Evolutionary conservation across 1,140 invertebrate genomes (phyloP), one percentile per base, ranked within the genome.

Genomic region (Formica exsecta): DNA sequence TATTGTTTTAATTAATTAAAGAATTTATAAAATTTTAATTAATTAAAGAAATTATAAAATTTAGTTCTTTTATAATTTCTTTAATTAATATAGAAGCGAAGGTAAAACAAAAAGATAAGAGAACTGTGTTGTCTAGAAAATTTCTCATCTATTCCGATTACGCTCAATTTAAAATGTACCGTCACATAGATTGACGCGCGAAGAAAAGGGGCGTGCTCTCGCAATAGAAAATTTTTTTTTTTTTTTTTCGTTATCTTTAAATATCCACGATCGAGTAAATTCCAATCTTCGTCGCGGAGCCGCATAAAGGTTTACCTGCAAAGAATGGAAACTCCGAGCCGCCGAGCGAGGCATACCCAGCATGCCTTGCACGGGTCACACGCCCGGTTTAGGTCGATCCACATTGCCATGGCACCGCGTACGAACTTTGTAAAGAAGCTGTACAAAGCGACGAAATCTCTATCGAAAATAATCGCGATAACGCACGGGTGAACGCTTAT

Each of bases 281-380:
- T 44, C 22, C n/a, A 64, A 29, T 54, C 32, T 36, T 32, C 7
- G 6, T 9, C 38, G 22, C 3, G n/a, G 25, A 51, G n/a, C 25
- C 36, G 2, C 41, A 36, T 44, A 51, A 22, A 61, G 29, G 1
- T 81, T 89, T 90, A 90, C 89, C 89, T 90, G 89, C 89, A 90
- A 73, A 81, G 87, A 25, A 87, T 9, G 0, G 54, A n/a, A 13
- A 86, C 9, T 29, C 80, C 38, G 4, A 90, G 64, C 4, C 86
- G 83, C 36, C 71, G 32, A 6, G 76, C 38, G 32, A 90, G 32
- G 44, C 81, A 77, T 44, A 76, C 38, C 88, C 89, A 90, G 36
- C 89, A 90, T 41, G 75, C 62, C 51, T 81, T 85, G 88, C 89
- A 90, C 22, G 89, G 61, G n/a, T 71, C 57, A 48, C 86, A 81